Evolutionary conservation across 2,888 invertebrate genomes (phyloP), one percentile per base, ranked within the genome.

Genomic region (Oxytorus armatus): DNA sequence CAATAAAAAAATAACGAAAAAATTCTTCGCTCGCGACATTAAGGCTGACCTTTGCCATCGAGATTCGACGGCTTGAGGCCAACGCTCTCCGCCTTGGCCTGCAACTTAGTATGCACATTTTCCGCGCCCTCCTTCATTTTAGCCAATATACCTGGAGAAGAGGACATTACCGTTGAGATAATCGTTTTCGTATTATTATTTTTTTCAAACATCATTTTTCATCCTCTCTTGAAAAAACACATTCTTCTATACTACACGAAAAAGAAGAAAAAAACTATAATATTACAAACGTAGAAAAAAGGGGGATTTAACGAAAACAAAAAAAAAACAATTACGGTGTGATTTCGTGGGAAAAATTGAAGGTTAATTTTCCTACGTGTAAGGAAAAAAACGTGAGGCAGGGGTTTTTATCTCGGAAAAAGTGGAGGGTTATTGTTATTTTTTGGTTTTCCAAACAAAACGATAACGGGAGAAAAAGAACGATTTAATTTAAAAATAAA

Each of bases 41-140:
- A 72, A 82, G 84, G 85, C 92, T 91, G 89, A 92, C 92, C 92
- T 92, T 92, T 92, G 87, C 91, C 91, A 83, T 92, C 92, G 77
- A 91, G 88, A 85, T 86, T 88, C 83, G 90, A 89, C 86, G 92
- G 92, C 88, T 93, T 93, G 86, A 93, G 92, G 81, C 93, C 93
- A 86, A 94, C 94, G 89, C 96, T 97, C 88, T 98, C 98, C 11
- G 97, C 97, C 92, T 97, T 98, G 0, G 97, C 97, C 93, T 98
- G 98, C 77, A 98, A 95, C 92, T 97, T 97, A 77, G 97, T 97
- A 88, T 98, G 97, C 86, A 98, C 96, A 84, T 95, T 97, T 92
- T 98, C 98, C 0, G 98, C 98, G 61, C 98, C 97, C 91, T 98
- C 98, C 93, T 98, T 98, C 94, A 98, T 97, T 93, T 98, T 98